Conservation (phyloP, 2,888 invertebrate species). For the Homarus gammarus region DNA sequence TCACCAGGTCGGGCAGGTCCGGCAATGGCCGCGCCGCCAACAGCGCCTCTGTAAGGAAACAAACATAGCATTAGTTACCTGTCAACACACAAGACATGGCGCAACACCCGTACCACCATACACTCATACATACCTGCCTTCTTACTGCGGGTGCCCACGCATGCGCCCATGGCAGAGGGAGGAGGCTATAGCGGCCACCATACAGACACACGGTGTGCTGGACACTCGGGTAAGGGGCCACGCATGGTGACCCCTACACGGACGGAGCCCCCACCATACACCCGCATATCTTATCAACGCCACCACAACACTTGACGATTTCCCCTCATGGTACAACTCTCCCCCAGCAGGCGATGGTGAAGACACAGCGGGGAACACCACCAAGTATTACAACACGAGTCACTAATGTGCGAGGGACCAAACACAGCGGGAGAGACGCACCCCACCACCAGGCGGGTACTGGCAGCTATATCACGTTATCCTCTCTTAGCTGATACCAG, state of each 20-base stretch:
- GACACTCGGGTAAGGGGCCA: not conserved
- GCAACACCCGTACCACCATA: not conserved
- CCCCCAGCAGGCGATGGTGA: not conserved
- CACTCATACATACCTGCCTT: constrained; percentile 3
- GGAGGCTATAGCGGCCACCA: not conserved
- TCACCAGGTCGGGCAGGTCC: constrained; percentile 89
- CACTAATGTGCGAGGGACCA: too few species aligned
- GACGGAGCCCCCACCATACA: not conserved
- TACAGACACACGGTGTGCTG: too few species aligned
- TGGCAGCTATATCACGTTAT: too few species aligned
- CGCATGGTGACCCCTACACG: not conserved
- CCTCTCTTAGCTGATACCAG: too few species aligned
- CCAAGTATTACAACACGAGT: too few species aligned
- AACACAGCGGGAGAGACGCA: too few species aligned
- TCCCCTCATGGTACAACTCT: not conserved
- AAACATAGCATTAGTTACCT: not conserved
- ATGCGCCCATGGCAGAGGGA: constrained; percentile 32
- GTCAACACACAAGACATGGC: not conserved
- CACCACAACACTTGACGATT: not conserved
- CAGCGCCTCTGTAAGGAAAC: constrained; percentile 87
- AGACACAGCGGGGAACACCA: too few species aligned
- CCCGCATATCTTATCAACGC: not conserved
- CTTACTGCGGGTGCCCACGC: constrained; percentile 57
- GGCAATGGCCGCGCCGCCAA: constrained; percentile 96
- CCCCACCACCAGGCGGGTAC: too few species aligned